A percentile compares a stretch with the other conserved stretches of the same genome.
Evolutionary conservation across 2,888 invertebrate species (phyloP).

Genomic region (Acanthoscelides obtectus): DNA sequence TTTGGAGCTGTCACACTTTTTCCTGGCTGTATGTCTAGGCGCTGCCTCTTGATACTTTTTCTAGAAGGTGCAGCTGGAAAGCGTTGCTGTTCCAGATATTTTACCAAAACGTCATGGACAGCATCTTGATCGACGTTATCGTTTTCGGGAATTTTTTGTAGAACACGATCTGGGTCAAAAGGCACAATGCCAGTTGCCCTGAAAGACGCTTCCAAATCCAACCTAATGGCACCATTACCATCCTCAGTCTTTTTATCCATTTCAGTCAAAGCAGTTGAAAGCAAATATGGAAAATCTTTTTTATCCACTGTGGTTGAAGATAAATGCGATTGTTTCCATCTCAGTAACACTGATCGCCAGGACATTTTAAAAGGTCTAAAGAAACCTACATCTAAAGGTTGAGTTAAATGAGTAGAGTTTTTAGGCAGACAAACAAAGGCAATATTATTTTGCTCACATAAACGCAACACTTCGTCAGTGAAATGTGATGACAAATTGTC

Average conservation of each 20-base stretch:
- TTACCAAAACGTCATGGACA: not conserved
- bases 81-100: not conserved
- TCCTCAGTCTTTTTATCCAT: slow-evolving; percentile 9
- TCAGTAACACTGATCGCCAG: slow-evolving; percentile 21
- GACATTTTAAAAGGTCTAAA: slow-evolving; percentile 28
- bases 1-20: not conserved
- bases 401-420: slow-evolving; percentile 32
- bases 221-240: slow-evolving; percentile 8
- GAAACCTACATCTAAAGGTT: slow-evolving; percentile 31
- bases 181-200: slow-evolving; percentile 14
- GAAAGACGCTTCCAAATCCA: slow-evolving; percentile 12
- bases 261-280: slow-evolving; percentile 9
- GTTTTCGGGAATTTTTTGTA: not conserved
- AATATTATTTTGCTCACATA: slow-evolving; percentile 31
- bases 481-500: slow-evolving; percentile 26
- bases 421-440: slow-evolving; percentile 32
- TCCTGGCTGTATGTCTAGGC: not conserved
- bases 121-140: not conserved
- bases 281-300: slow-evolving; percentile 19
- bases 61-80: not conserved
- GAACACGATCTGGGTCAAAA: slow-evolving; percentile 13
- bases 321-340: slow-evolving; percentile 13
- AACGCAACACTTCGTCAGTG: slow-evolving; percentile 9
- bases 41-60: not conserved
- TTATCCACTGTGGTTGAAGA: slow-evolving; percentile 11